Percentiles rank a stretch among this genome's conserved stretches.
Evolutionary conservation across 2,797 vertebrate genomes (phyloP).

Genomic region (Zalophus californianus): DNA sequence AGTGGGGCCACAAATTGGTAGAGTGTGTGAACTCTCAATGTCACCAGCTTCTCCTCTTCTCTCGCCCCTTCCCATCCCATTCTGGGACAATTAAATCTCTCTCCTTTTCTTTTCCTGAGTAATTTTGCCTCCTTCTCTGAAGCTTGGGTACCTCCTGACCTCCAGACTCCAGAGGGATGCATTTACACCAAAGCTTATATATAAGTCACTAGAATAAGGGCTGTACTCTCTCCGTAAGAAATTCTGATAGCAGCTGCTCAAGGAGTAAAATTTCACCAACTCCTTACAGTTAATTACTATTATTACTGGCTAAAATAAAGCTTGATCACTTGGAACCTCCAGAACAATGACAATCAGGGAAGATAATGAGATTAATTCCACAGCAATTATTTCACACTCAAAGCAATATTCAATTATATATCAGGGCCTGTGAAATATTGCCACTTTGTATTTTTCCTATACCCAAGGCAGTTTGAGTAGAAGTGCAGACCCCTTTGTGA

Average conservation of each 20-base stretch:
- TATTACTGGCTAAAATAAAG: constrained; percentile 67
- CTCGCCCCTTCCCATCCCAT: neutral
- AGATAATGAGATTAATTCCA: constrained; percentile 67
- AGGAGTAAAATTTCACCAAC: neutral
- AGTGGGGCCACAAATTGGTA: neutral
- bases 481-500: neutral
- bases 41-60: neutral
- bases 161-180: neutral
- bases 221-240: neutral
- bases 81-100: neutral
- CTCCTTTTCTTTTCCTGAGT: neutral
- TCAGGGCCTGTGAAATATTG: constrained; percentile 19
- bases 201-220: neutral
- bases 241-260: neutral
- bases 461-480: neutral
- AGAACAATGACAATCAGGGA: constrained; percentile 53
- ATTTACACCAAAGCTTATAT: neutral
- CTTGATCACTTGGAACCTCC: constrained; percentile 61
- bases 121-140: neutral
- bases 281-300: neutral
- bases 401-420: constrained; percentile 28
- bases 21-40: neutral
- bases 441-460: constrained; percentile 36
- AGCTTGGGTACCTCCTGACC: neutral
- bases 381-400: constrained; percentile 58